Evolutionary conservation across 1,140 invertebrate species (phyloP).

Genomic region (Acromyrmex charruanus): DNA sequence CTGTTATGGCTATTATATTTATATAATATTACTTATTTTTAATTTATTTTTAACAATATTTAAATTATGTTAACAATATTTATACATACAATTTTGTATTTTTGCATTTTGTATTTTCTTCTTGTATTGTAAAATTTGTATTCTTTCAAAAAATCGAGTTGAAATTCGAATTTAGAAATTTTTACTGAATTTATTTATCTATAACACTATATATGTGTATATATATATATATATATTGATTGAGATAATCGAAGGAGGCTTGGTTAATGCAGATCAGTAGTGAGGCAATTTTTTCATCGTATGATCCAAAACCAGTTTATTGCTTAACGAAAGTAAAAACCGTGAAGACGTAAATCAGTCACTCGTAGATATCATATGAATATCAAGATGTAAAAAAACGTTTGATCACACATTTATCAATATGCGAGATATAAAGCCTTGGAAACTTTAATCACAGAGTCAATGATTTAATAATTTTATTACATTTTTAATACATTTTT

Average conservation of each 20-base stretch:
- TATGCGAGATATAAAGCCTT: not conserved
- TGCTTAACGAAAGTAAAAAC: not conserved
- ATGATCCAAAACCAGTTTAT: slow-evolving; percentile 59
- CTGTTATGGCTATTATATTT: not conserved
- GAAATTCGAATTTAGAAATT: not conserved
- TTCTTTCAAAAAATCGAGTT: not conserved
- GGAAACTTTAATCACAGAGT: not conserved
- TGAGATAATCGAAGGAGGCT: slow-evolving; percentile 12
- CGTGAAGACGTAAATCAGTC: not conserved
- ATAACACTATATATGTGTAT: not conserved
- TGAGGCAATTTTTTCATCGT: not conserved
- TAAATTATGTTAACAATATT: not conserved
- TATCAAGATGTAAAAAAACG: slow-evolving; percentile 22
- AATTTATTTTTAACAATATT: not conserved
- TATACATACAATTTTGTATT: not conserved
- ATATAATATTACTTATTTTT: not conserved
- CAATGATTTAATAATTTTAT: not conserved
- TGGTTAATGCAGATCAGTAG: slow-evolving; percentile 24
- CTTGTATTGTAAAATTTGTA: not conserved
- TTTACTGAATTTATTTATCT: not conserved
- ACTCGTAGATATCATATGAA: not conserved
- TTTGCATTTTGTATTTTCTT: not conserved
- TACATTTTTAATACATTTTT: not conserved
- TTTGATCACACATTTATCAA: not conserved
- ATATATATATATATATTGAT: not conserved